Evolutionary conservation across 1,140 invertebrate genomes (phyloP).

Genomic region (Cherax destructor): DNA sequence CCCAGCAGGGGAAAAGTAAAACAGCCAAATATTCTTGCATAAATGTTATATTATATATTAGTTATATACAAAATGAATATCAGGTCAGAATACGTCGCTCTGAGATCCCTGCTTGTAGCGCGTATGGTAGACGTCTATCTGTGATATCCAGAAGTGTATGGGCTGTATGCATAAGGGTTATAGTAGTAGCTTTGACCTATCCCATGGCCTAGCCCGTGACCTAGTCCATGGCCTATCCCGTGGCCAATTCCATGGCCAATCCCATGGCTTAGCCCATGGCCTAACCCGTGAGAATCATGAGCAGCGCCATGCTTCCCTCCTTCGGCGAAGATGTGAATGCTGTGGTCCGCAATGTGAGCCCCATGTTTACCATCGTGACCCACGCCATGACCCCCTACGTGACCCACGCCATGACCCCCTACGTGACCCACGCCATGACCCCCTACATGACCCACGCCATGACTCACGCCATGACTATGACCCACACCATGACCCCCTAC

Average conservation of each 20-base stretch:
- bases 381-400: not conserved
- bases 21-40: not conserved
- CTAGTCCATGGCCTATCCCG: not conserved
- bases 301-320: not conserved
- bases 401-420: not conserved
- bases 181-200: not conserved
- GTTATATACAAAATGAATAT: not conserved
- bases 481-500: not conserved
- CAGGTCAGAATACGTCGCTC: not conserved
- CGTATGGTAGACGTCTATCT: not conserved
- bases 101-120: not conserved
- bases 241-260: not conserved
- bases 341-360: not conserved
- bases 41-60: not conserved
- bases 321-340: not conserved
- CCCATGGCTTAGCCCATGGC: not conserved
- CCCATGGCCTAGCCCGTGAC: not conserved
- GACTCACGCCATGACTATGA: not conserved
- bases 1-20: not conserved
- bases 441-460: not conserved
- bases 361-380: not conserved
- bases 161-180: not conserved
- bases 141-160: not conserved
- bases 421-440: slow-evolving; percentile 10
- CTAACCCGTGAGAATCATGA: not conserved